Conservation (phyloP, 2,888 invertebrate species). For the Dryobota labecula region DNA sequence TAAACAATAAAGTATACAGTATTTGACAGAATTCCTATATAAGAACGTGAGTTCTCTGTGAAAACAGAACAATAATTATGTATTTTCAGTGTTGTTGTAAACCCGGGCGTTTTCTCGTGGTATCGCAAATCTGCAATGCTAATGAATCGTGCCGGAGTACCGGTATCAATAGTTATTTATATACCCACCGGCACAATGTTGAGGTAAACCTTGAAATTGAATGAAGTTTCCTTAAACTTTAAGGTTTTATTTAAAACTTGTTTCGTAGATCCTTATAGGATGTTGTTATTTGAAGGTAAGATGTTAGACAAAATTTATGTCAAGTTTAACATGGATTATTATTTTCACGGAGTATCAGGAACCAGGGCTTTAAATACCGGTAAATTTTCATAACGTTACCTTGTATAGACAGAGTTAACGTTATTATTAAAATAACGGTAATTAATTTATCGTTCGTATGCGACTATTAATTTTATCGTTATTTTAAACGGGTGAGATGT, state of each 20-base stretch:
- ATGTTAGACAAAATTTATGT: slow-evolving; percentile 7
- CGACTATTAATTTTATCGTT: too few species aligned
- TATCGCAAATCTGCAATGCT: slow-evolving; percentile 73
- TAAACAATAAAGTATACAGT: background rate
- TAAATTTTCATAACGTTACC: too few species aligned
- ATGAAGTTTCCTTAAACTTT: slow-evolving; percentile 55
- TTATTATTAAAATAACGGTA: too few species aligned
- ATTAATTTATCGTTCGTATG: too few species aligned
- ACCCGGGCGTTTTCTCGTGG: slow-evolving; percentile 66
- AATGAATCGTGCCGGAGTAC: slow-evolving; percentile 70
- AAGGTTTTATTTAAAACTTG: slow-evolving; percentile 52
- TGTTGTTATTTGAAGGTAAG: slow-evolving; percentile 23
- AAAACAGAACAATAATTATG: slow-evolving; percentile 37
- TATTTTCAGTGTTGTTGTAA: slow-evolving; percentile 62
- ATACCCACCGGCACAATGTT: slow-evolving; percentile 53
- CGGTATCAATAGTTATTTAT: slow-evolving; percentile 70
- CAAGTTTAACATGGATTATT: background rate
- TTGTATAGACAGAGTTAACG: too few species aligned
- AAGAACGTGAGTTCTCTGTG: slow-evolving; percentile 4
- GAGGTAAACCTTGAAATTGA: slow-evolving; percentile 63
- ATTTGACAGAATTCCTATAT: slow-evolving; percentile 1
- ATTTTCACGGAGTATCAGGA: too few species aligned
- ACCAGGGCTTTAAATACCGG: too few species aligned
- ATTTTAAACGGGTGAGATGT: too few species aligned
- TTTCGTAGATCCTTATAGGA: slow-evolving; percentile 29